Base-by-base conservation (phyloP, 2,113 vertebrate genomes). In the Pluvialis apricaria region DNA sequence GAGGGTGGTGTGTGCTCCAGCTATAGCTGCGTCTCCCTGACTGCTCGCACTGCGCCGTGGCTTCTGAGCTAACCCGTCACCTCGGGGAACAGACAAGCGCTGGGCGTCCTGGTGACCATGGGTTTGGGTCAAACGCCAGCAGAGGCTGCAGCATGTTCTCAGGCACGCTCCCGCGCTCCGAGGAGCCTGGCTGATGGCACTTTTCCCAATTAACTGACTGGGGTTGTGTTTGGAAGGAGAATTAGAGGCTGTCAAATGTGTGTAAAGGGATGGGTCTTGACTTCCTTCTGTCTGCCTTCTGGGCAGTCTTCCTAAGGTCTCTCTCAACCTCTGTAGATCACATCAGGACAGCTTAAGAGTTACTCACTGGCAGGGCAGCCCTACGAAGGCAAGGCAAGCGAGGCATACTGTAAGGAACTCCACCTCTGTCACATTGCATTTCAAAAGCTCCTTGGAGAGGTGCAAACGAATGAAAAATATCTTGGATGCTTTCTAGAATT, bases 41-140 rank as follows among this genome's bases (percentile, higher is more conserved):
- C 47, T 44, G 52, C 62, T 70, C 3, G 0, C 0, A 3, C 75
- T 5, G 2, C 3, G 1, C 47, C 0, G 0, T 15, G 20, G 12
- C 42, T 57, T 65, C 38, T 13, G 29, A 38, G 25, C 21, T 34
- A 82, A 2, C 25, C 25, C 15, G 9, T 60, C n/a, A 7, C 15
- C 28, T 14, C 8, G 36, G 65, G 21, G 42, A 66, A 29, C 32
- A 16, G 34, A 8, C 4, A 11, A 69, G 34, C 5, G 3, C 47
- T 8, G 45, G 9, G 9, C 36, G 42, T 57, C 28, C 47, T 51
- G 24, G n/a, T 65, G 73, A 60, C 62, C 1, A 1, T 16, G 11
- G n/a, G 26, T 47, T 72, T 61, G 52, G 34, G 31, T 54, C 79
- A 65, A 58, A 42, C 0, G 1, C 32, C 42, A 58, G 49, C 55